Evolutionary conservation across 1,140 invertebrate genomes (phyloP), one percentile per base, ranked within the genome.

Genomic region (Drosophila ogumai): DNA sequence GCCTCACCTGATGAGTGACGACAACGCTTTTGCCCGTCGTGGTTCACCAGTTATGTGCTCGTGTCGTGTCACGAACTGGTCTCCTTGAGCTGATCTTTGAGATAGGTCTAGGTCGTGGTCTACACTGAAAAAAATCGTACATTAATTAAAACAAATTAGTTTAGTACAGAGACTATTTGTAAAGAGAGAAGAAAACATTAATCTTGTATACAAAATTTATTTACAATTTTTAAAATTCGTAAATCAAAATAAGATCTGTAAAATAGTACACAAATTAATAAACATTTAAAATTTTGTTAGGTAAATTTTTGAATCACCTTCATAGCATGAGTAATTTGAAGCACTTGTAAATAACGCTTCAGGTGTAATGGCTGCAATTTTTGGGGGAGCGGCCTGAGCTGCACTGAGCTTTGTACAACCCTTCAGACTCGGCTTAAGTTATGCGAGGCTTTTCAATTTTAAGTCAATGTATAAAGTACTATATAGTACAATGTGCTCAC

Each of bases 1-100:
- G 17, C 28, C 73, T 77, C 74, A 60, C 73, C 74, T 77, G 74
- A 77, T 50, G 34, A 77, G 55, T 77, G 74, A 77, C 41, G 41
- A 10, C 17, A 3, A 10, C 63, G 55, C 43, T 75, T 32, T 28
- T 50, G 22, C 22, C 15, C 13, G 34, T 19, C 7, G 13, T 12
- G 7, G 34, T 12, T 40, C 47, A 40, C 1, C n/a, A 58, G 68
- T 3, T 40, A 44, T 72, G 43, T 40, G 41, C 36, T 17, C 41
- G 43, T 72, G 68, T 71, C 68, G 66, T 71, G 68, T 57, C 68
- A 71, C 65, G 65, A 36, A 4, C 15, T 25, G 7, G 12, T 2
- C 31, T 19, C 15, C n/a, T 17, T 15, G 9, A 31, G 13, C 9
- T n/a, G 19, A 17, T 12, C 31, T 38, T 41, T 72, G 31, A 38